Percentiles rank a stretch among this genome's conserved stretches.
Conservation (phyloP, 1,140 invertebrate genomes). For the Globodera ellingtonae region DNA sequence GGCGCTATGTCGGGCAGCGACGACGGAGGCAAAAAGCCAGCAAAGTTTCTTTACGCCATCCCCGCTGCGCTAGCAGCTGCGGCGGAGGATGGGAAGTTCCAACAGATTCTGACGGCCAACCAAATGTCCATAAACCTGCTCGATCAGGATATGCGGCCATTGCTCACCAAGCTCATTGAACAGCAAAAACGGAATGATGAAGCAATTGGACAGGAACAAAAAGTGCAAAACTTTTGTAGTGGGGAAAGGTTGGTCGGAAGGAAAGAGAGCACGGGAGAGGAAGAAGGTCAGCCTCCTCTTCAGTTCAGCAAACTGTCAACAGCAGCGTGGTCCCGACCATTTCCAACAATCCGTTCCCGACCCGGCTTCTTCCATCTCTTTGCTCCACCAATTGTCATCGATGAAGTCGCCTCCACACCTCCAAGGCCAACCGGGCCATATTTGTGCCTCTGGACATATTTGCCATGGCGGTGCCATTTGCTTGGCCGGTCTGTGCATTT, state of each 20-base stretch:
- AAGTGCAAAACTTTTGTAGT: not conserved
- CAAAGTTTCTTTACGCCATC: constrained; percentile 44
- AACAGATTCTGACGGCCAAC: constrained; percentile 53
- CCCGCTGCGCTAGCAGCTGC: constrained; percentile 25
- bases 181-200: not conserved
- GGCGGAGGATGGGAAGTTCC: constrained; percentile 41
- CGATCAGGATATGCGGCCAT: constrained; percentile 40
- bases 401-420: not conserved
- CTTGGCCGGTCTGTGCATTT: constrained; percentile 45
- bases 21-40: not conserved
- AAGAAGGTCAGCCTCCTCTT: not conserved
- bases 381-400: not conserved
- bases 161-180: not conserved
- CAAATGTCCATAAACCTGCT: constrained; percentile 51
- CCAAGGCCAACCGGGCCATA: constrained; percentile 34
- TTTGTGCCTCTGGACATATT: constrained; percentile 25
- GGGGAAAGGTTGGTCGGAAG: not conserved
- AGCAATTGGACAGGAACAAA: not conserved
- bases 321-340: too few species aligned
- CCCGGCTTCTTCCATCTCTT: not conserved
- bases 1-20: not conserved
- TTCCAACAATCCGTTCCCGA: not conserved
- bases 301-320: not conserved
- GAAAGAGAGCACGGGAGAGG: not conserved
- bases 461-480: constrained; percentile 41